Evolutionary conservation across 2,113 vertebrate species (phyloP), one percentile per base, ranked within the genome.

Genomic region (Oplegnathus fasciatus): DNA sequence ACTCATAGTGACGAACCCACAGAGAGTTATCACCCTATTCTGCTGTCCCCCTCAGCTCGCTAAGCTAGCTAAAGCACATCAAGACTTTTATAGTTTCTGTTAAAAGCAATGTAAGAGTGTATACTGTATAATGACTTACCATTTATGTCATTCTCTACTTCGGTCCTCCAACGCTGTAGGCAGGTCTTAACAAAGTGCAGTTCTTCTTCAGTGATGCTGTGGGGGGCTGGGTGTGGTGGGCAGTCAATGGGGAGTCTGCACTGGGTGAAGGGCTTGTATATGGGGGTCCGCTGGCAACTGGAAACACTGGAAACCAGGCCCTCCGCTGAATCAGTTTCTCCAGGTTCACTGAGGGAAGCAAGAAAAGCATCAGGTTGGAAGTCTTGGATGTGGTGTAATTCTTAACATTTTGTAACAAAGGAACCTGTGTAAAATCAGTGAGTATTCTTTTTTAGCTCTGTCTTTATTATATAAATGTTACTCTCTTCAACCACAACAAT

Each of bases 141-240:
- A 88, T 94, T 96, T 52, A 99, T 94, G 4, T 98, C 98, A 24
- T 96, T 97, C 28, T 99, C 96, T 0, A 97, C 97, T 90, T 99
- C 97, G 0, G 91, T 90, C 83, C 97, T 97, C 98, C 98, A 99
- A 4, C 97, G 96, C 89, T 97, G 97, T 28, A 99, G 95, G 89
- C 98, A 99, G 0, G 86, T 92, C 83, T 92, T 96, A 3, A 99
- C 95, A 1, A 96, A 96, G 79, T 61, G 93, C 58, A 98, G 95
- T 93, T 99, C 98, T 5, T 98, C 96, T 4, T 96, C 92, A 0
- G 96, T 96, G 70, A 96, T 89, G 22, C 91, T 86, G 18, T 78
- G 95, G 4, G 98, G 97, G 24, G 96, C 96, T 0, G 97, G 97
- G 9, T 84, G 48, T 1, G 95, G 92, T 0, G 92, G 84, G 30